Conservation (phyloP, 2,113 vertebrate genomes). For the Grallaria varia region DNA sequence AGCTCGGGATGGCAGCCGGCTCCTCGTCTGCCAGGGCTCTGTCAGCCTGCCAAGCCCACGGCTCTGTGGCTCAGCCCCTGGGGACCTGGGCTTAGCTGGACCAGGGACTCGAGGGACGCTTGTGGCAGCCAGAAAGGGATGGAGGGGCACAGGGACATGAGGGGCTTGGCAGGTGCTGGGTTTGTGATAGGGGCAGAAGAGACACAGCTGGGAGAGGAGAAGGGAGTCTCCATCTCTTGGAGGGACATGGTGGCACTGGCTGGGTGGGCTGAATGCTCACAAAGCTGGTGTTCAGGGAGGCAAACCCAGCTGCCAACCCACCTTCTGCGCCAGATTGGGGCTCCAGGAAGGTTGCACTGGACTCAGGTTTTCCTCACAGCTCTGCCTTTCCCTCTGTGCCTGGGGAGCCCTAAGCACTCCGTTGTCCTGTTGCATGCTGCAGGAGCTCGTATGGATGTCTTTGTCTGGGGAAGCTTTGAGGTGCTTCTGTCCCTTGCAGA, state of each 20-base stretch:
- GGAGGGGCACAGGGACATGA: neutral
- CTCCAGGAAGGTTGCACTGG: neutral
- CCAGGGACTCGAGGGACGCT: accelerated
- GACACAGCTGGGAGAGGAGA: neutral
- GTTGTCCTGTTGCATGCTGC: neutral
- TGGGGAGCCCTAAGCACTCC: neutral
- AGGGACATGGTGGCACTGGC: neutral
- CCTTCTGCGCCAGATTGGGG: neutral
- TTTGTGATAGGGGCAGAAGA: neutral
- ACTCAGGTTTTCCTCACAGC: neutral
- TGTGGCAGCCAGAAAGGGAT: neutral
- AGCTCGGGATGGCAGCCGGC: neutral
- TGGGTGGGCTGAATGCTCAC: neutral
- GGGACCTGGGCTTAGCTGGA: neutral
- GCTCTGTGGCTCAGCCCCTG: accelerated
- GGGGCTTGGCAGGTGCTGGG: neutral
- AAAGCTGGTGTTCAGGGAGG: neutral
- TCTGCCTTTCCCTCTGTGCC: neutral
- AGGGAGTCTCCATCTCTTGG: neutral
- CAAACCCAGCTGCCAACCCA: neutral
- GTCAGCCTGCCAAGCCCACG: neutral
- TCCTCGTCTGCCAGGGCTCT: neutral
- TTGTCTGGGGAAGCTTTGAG: neutral
- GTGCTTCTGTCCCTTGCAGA: neutral
- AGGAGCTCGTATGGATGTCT: accelerated